Conservation (phyloP, 2,888 invertebrate species). For the Mayetiola destructor region DNA sequence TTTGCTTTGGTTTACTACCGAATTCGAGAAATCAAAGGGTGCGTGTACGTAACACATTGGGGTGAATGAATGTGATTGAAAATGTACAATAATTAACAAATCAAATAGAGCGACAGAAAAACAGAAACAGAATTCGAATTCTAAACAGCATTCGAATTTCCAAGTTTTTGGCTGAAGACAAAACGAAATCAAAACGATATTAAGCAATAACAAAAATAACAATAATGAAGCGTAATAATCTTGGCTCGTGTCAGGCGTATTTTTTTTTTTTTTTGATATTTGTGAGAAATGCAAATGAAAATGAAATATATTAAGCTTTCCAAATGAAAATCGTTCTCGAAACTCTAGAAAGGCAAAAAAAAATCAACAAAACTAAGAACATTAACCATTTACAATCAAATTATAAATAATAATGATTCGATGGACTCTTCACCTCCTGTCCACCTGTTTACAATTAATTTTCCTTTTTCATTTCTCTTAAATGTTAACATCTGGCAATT, state of each 20-base stretch:
- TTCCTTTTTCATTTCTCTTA: neutral
- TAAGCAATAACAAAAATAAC: slow-evolving; percentile 7
- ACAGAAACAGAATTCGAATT: too few species aligned
- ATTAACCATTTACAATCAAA: neutral
- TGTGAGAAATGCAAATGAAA: neutral
- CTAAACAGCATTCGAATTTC: too few species aligned
- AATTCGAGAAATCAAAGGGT: too few species aligned
- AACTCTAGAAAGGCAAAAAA: too few species aligned
- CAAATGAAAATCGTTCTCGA: neutral
- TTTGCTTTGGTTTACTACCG: too few species aligned
- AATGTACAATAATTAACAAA: neutral
- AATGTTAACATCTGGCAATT: neutral
- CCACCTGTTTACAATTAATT: neutral
- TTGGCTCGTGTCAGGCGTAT: neutral
- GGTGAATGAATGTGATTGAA: too few species aligned
- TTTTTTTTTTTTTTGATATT: neutral
- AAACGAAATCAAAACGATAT: neutral
- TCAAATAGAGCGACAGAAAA: neutral
- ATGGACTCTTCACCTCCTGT: neutral
- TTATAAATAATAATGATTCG: neutral
- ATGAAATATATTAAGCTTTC: neutral
- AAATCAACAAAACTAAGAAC: neutral
- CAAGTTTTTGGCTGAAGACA: neutral
- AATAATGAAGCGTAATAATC: neutral
- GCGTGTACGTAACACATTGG: too few species aligned